Conservation (phyloP, 2,888 invertebrate species). For the Drosophila paranaensis region DNA sequence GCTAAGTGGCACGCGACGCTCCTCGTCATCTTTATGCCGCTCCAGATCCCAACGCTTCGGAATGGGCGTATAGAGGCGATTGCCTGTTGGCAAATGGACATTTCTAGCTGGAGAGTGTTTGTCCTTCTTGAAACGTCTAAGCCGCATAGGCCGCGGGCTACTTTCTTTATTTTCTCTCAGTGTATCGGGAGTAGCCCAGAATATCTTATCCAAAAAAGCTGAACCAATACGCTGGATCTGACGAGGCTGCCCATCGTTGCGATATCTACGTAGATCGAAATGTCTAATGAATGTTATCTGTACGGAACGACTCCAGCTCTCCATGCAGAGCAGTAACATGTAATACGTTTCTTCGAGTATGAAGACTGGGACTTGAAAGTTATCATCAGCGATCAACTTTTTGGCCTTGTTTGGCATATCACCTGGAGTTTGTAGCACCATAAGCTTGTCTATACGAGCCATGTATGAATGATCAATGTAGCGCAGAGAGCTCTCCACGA, state of each 20-base stretch:
- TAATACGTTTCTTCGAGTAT: constrained; percentile 28
- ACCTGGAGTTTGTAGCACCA: constrained; percentile 6
- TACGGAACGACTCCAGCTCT: constrained; percentile 26
- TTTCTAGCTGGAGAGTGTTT: constrained; percentile 23
- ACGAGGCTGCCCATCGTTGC: not conserved
- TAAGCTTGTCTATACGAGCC: constrained; percentile 44
- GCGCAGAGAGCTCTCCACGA: constrained; percentile 15
- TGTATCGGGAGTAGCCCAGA: constrained; percentile 26
- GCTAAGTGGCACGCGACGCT: constrained; percentile 39
- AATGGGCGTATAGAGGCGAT: constrained; percentile 42
- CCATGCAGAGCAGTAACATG: not conserved
- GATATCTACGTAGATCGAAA: constrained; percentile 19
- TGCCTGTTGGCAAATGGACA: constrained; percentile 23
- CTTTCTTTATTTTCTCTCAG: constrained; percentile 26
- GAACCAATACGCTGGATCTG: constrained; percentile 21
- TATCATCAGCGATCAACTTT: constrained; percentile 38
- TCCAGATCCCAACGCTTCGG: constrained; percentile 52
- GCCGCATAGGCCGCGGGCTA: constrained; percentile 5
- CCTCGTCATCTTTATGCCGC: constrained; percentile 46
- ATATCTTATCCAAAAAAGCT: constrained; percentile 22
- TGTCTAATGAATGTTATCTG: constrained; percentile 35
- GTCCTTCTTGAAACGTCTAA: constrained; percentile 37
- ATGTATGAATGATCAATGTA: constrained; percentile 45
- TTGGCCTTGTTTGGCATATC: constrained; percentile 44
- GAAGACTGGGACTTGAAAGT: constrained; percentile 24